Evolutionary conservation across 2,888 invertebrate genomes (phyloP).

Genomic region (Noctua fimbriata): DNA sequence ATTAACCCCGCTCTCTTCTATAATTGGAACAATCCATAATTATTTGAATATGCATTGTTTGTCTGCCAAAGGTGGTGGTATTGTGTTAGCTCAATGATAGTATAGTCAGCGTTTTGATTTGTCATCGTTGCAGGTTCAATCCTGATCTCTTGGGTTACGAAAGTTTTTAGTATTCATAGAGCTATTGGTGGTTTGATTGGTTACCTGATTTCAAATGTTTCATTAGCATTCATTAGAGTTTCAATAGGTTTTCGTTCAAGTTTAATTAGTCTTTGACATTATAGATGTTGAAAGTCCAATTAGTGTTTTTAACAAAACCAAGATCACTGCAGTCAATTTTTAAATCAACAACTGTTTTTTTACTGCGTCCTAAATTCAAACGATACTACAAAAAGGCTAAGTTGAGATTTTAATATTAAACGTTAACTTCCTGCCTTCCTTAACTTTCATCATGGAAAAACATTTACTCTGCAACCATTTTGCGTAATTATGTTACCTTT

Average conservation of each 20-base stretch:
- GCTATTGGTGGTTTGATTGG: conserved; percentile 16
- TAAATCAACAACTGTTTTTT: background rate
- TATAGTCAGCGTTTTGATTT: conserved; percentile 66
- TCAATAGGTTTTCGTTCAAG: conserved; percentile 13
- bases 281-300: background rate
- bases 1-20: conserved; percentile 33
- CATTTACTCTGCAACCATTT: conserved; percentile 36
- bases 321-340: too few relatives aligned
- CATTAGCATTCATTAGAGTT: conserved; percentile 11
- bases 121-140: conserved; percentile 66
- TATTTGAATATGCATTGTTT: conserved; percentile 74
- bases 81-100: conserved; percentile 69
- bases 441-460: conserved; percentile 34
- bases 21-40: conserved; percentile 49
- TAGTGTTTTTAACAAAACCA: background rate
- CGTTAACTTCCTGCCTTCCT: conserved; percentile 12
- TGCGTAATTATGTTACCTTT: conserved; percentile 43
- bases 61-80: conserved; percentile 62
- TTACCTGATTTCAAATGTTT: conserved; percentile 21
- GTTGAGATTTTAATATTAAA: conserved; percentile 13
- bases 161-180: conserved; percentile 45
- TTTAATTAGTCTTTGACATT: conserved; percentile 17
- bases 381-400: background rate
- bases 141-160: conserved; percentile 39
- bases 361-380: background rate